phyloP scores from a whole-genome alignment of 2,888 invertebrate genomes.

The Copidosoma aretas region DNA sequence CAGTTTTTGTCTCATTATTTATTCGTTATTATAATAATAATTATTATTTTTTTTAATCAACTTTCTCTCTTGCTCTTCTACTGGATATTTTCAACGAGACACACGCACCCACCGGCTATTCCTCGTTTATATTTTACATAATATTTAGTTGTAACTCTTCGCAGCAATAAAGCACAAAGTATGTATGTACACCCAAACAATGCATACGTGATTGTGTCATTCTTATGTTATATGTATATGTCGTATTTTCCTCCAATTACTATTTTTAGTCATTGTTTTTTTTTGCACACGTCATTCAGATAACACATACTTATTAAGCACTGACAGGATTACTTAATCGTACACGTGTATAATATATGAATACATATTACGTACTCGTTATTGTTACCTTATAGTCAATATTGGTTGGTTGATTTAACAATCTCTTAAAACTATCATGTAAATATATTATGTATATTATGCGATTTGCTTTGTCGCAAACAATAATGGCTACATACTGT shows the following conservation, averaged over 20 bases:
- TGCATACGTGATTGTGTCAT: constrained; percentile 28
- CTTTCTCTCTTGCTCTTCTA: constrained; percentile 17
- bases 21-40: neutral
- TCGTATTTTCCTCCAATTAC: neutral
- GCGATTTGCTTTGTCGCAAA: neutral
- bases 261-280: constrained; percentile 8
- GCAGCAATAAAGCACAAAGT: too few relatives aligned
- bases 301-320: constrained; percentile 20
- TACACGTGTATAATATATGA: neutral
- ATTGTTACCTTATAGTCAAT: constrained; percentile 13
- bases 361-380: neutral
- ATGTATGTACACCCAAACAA: constrained; percentile 22
- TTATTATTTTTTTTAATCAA: too few relatives aligned
- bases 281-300: constrained; percentile 1
- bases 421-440: neutral
- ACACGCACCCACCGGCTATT: constrained; percentile 3
- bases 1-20: too few relatives aligned
- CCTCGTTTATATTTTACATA: neutral
- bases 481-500: neutral
- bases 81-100: constrained; percentile 27
- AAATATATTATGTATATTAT: constrained; percentile 2
- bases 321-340: constrained; percentile 19
- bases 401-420: neutral
- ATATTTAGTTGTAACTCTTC: too few relatives aligned
- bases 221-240: neutral